These are phyloP conservation scores for Parnassius apollo DNA, from an alignment of 2,888 invertebrate genomes.

Conservation along the genomic window DNA sequence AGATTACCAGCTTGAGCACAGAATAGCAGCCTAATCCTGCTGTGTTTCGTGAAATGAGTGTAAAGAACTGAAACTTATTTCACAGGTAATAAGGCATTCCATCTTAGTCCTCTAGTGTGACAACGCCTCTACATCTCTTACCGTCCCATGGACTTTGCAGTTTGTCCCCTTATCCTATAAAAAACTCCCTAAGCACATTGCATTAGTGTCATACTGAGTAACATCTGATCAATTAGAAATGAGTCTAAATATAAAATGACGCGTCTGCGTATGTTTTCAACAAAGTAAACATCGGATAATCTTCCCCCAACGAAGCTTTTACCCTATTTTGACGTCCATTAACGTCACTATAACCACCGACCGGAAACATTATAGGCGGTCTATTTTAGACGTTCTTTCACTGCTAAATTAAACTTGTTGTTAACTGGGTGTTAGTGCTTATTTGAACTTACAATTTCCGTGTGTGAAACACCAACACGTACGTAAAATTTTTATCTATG, in stretches of 20 bases:
- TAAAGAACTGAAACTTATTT: no score
- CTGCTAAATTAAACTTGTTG: slow-evolving; percentile 10
- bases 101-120: no score
- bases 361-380: slow-evolving; percentile 31
- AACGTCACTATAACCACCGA: slow-evolving; percentile 23
- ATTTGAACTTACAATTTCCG: not conserved
- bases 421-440: not conserved
- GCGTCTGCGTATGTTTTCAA: slow-evolving; percentile 18
- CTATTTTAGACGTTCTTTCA: slow-evolving; percentile 30
- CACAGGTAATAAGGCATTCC: no score
- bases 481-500: no score
- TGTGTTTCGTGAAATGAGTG: no score
- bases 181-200: no score
- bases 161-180: no score
- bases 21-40: no score
- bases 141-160: no score
- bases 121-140: no score
- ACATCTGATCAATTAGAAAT: not conserved
- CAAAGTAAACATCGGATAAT: slow-evolving; percentile 38
- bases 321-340: slow-evolving; percentile 29
- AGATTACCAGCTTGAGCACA: no score
- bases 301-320: slow-evolving; percentile 32
- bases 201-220: not conserved
- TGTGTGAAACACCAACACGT: no score
- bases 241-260: slow-evolving; percentile 9